Conservation (phyloP, 2,113 vertebrate genomes). For the Cephalopterus ornatus region DNA sequence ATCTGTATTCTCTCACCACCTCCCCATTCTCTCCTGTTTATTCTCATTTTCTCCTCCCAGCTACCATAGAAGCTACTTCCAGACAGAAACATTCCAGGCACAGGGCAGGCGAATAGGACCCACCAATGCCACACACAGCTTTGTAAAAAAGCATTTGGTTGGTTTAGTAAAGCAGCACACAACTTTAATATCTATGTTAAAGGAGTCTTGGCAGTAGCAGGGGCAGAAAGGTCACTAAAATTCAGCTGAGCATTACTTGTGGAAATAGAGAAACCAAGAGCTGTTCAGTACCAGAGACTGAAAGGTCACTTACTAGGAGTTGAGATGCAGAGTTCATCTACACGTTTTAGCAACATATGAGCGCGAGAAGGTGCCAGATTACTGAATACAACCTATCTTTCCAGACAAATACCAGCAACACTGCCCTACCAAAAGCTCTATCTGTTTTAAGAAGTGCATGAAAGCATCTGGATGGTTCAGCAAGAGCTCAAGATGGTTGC, state of each 20-base stretch:
- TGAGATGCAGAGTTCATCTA: not conserved
- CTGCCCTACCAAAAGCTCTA: not conserved
- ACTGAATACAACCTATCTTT: not conserved
- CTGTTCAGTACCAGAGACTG: not conserved
- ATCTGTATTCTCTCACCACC: not conserved
- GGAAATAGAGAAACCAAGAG: not conserved
- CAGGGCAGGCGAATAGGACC: not conserved
- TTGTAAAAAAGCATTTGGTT: not conserved
- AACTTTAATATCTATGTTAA: not conserved
- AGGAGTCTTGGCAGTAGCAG: not conserved
- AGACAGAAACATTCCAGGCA: not conserved
- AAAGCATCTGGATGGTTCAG: not conserved
- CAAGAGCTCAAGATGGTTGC: not conserved
- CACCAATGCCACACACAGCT: not conserved
- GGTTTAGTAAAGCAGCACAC: not conserved
- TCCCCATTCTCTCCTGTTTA: not conserved
- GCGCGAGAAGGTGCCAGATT: not conserved
- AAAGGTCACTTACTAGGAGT: not conserved
- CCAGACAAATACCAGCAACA: not conserved
- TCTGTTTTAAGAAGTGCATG: not conserved
- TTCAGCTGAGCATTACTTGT: not conserved
- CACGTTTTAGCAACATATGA: accelerated
- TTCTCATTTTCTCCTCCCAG: not conserved
- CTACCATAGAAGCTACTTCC: not conserved
- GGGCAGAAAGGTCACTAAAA: not conserved